A percentile compares a stretch with the other conserved stretches of the same genome.
Evolutionary conservation across 2,888 invertebrate species (phyloP).

Genomic region (Aradus depressus): DNA sequence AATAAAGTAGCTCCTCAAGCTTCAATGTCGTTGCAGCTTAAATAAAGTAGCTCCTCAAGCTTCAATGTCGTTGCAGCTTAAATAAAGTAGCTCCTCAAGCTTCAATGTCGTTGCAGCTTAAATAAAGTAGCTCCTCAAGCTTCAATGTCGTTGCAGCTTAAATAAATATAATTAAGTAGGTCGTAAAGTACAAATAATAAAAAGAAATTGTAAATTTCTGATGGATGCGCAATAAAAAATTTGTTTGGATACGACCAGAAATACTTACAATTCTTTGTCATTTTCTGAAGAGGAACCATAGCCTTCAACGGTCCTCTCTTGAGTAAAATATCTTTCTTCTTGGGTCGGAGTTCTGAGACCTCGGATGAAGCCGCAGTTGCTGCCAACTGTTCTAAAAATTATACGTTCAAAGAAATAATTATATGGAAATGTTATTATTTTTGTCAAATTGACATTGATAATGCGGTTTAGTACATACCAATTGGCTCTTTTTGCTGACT

Average conservation of each 20-base stretch:
- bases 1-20: no score
- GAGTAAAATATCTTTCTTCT: constrained; percentile 10
- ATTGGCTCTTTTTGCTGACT: no score
- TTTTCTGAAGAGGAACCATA: constrained; percentile 19
- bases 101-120: no score
- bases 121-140: neutral
- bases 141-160: neutral
- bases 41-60: no score
- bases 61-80: no score
- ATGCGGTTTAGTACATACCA: no score
- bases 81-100: no score
- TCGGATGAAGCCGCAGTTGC: neutral
- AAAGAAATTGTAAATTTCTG: neutral
- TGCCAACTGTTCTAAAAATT: neutral
- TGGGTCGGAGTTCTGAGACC: constrained; percentile 5
- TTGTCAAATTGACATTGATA: no score
- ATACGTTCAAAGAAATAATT: no score
- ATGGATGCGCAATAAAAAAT: neutral
- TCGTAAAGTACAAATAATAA: neutral
- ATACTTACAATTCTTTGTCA: constrained; percentile 18
- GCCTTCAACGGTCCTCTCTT: constrained; percentile 23
- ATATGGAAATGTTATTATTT: no score
- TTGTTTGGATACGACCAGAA: neutral
- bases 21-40: no score
- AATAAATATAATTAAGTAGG: neutral